A percentile compares a stretch with the other conserved stretches of the same genome.
Conservation (phyloP, 2,113 vertebrate species). For the Sula dactylatra region DNA sequence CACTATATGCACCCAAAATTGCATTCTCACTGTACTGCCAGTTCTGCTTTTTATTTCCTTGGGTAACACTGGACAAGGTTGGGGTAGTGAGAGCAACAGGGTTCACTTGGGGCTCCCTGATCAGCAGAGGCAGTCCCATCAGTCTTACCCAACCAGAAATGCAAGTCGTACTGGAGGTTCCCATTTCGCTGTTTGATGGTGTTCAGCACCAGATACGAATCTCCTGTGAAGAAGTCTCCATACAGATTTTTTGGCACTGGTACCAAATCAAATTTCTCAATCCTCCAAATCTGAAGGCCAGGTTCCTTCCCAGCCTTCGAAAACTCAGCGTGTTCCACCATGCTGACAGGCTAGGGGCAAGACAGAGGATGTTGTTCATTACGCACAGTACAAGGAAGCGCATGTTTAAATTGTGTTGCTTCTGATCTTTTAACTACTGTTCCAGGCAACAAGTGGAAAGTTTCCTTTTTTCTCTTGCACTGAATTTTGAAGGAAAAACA, state of each 20-base stretch:
- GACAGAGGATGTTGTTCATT: background rate
- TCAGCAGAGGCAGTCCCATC: background rate
- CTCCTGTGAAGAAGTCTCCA: slow-evolving; percentile 92
- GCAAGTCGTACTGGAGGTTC: slow-evolving; percentile 91
- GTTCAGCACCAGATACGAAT: slow-evolving; percentile 93
- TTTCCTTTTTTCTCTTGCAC: background rate
- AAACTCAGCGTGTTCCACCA: slow-evolving; percentile 92
- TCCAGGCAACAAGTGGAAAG: background rate
- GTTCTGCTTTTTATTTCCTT: background rate
- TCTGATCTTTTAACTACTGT: background rate
- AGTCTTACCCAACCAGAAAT: slow-evolving; percentile 93
- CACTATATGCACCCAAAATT: background rate
- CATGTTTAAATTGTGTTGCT: background rate
- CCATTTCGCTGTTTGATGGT: slow-evolving; percentile 90
- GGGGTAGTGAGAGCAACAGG: background rate
- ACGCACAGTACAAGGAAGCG: background rate
- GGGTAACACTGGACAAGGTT: background rate
- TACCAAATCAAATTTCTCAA: slow-evolving; percentile 95
- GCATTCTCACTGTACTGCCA: background rate
- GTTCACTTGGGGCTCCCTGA: background rate
- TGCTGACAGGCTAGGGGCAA: slow-evolving; percentile 74
- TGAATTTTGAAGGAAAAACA: background rate
- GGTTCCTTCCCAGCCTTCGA: slow-evolving; percentile 85
- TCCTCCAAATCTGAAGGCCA: slow-evolving; percentile 95
- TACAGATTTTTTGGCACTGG: slow-evolving; percentile 88